These are phyloP conservation scores for Naja naja DNA, from an alignment of 2,113 vertebrate genomes.

Conservation along the genomic window DNA sequence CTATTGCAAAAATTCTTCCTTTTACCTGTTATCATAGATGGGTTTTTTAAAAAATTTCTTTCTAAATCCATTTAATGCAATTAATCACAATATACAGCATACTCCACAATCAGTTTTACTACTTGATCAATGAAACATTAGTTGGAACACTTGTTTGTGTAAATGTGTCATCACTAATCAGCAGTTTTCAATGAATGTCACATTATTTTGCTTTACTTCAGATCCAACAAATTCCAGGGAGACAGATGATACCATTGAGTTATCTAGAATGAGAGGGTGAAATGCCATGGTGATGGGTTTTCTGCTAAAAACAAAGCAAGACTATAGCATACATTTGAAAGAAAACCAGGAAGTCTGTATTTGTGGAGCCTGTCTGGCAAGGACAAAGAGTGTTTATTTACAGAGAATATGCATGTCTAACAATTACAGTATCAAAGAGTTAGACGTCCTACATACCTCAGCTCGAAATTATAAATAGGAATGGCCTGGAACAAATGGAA, in stretches of 20 bases:
- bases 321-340: no score
- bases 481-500: no score
- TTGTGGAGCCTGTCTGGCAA: no score
- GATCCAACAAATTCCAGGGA: background rate
- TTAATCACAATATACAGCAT: background rate
- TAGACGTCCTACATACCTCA: no score
- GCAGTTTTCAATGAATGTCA: background rate
- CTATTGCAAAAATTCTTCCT: background rate
- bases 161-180: background rate
- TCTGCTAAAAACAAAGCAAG: no score
- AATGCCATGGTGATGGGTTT: background rate
- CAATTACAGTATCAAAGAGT: no score
- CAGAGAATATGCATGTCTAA: no score
- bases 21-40: background rate
- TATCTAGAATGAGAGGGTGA: background rate
- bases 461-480: no score
- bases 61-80: background rate
- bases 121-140: background rate
- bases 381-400: no score
- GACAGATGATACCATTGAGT: background rate
- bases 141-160: background rate
- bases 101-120: background rate
- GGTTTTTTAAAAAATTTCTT: background rate
- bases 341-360: no score
- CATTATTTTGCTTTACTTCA: background rate